A percentile compares a stretch with the other conserved stretches of the same genome.
Evolutionary conservation across 2,888 invertebrate species (phyloP).

Genomic region (Argyra leucocephala): DNA sequence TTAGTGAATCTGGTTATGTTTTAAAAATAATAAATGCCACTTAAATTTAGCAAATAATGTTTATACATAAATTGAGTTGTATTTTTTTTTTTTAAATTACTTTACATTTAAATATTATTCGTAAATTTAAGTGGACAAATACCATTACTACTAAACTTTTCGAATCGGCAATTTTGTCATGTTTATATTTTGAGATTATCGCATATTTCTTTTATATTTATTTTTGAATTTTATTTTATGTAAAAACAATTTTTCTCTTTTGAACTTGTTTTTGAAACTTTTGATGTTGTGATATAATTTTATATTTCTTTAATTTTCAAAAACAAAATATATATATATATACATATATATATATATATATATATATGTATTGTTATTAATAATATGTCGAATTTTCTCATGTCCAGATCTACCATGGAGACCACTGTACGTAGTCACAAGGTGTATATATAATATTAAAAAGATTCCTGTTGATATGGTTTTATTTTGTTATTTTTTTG

Average conservation of each 20-base stretch:
- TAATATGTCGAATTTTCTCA: slow-evolving; percentile 26
- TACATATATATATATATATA: background rate
- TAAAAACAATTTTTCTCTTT: background rate
- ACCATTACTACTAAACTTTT: slow-evolving; percentile 11
- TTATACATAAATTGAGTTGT: background rate
- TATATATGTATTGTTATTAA: background rate
- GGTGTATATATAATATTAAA: slow-evolving; percentile 23
- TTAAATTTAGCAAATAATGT: slow-evolving; percentile 8
- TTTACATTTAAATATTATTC: background rate
- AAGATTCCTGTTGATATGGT: too few species aligned
- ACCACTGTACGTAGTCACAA: slow-evolving; percentile 44
- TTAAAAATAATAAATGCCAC: slow-evolving; percentile 5
- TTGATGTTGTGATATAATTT: background rate
- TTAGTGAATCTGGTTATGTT: background rate
- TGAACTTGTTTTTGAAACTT: slow-evolving; percentile 1
- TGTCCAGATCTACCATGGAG: slow-evolving; percentile 44
- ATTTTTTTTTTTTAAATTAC: background rate
- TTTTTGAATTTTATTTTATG: too few species aligned
- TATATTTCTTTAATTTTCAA: background rate
- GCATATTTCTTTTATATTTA: background rate
- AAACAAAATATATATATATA: background rate
- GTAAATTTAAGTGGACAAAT: slow-evolving; percentile 12
- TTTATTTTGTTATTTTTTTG: background rate
- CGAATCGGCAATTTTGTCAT: slow-evolving; percentile 13
- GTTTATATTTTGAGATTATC: slow-evolving; percentile 10